Conservation (phyloP, 2,888 invertebrate species). For the Trilocha varians region DNA sequence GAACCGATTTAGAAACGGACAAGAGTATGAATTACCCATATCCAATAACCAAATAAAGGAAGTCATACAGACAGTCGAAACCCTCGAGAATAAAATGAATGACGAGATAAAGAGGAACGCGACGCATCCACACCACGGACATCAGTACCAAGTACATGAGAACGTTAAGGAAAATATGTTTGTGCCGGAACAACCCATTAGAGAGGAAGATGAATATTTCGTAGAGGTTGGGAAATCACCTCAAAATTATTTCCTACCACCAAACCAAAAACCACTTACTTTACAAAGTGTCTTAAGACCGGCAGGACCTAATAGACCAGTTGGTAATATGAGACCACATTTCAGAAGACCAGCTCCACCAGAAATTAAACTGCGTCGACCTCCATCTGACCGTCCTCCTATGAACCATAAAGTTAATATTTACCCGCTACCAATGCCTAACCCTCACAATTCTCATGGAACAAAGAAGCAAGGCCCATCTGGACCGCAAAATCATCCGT, state of each 20-base stretch:
- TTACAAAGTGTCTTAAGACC: constrained; percentile 61
- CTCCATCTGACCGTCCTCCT: too few relatives aligned
- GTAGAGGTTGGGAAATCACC: constrained; percentile 42
- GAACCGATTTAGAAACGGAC: constrained; percentile 31
- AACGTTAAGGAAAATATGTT: constrained; percentile 44
- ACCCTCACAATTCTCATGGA: constrained; percentile 31
- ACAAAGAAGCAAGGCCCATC: constrained; percentile 35
- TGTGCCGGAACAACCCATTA: constrained; percentile 43
- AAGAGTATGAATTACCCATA: constrained; percentile 63
- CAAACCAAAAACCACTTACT: constrained; percentile 55
- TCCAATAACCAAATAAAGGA: constrained; percentile 56
- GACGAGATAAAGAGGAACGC: constrained; percentile 36
- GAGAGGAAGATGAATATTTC: constrained; percentile 52
- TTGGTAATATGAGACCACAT: constrained; percentile 41
- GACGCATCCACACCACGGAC: constrained; percentile 12
- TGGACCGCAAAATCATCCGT: constrained; percentile 14
- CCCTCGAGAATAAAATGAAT: constrained; percentile 47
- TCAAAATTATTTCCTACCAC: constrained; percentile 45
- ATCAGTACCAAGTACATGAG: constrained; percentile 54
- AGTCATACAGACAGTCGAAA: constrained; percentile 60
- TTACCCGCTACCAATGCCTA: constrained; percentile 53
- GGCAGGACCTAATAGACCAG: constrained; percentile 33
- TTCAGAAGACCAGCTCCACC: constrained; percentile 57
- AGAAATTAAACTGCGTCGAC: constrained; percentile 61
- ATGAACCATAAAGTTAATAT: constrained; percentile 35